Evolutionary conservation across 2,113 vertebrate species (phyloP).

Genomic region (Equus przewalskii): DNA sequence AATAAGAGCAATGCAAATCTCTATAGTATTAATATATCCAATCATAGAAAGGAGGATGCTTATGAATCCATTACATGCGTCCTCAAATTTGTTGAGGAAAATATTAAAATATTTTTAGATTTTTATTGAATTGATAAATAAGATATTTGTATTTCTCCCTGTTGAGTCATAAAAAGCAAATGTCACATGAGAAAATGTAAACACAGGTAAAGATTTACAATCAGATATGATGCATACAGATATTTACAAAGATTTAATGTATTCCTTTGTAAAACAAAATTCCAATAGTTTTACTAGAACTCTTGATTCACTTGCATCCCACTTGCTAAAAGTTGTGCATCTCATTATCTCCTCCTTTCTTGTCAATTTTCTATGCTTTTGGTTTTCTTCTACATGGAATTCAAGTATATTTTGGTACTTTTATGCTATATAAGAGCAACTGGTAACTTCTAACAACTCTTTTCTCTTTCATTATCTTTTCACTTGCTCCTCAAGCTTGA

Average conservation of each 20-base stretch:
- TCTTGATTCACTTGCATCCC: neutral
- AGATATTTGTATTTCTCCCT: conserved; percentile 73
- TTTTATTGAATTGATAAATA: conserved; percentile 81
- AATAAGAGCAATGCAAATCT: neutral
- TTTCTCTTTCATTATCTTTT: neutral
- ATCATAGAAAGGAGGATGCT: neutral
- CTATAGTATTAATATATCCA: neutral
- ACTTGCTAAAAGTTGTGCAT: neutral
- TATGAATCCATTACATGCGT: neutral
- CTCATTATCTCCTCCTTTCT: neutral
- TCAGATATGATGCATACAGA: conserved; percentile 59
- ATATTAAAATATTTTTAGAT: conserved; percentile 80
- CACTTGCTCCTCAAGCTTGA: neutral
- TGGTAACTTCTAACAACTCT: neutral
- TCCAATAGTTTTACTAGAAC: conserved; percentile 17
- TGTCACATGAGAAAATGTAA: conserved; percentile 77
- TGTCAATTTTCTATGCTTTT: neutral
- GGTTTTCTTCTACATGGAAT: neutral
- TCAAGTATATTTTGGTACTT: neutral
- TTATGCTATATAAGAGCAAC: neutral
- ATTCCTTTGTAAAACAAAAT: conserved; percentile 69
- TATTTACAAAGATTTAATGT: conserved; percentile 80
- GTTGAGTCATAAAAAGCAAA: conserved; percentile 75
- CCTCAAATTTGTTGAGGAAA: conserved; percentile 53
- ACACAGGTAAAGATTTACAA: conserved; percentile 62